Evolutionary conservation across 2,888 invertebrate genomes (phyloP), one percentile per base, ranked within the genome.

Genomic region (Geophilus truncorum): DNA sequence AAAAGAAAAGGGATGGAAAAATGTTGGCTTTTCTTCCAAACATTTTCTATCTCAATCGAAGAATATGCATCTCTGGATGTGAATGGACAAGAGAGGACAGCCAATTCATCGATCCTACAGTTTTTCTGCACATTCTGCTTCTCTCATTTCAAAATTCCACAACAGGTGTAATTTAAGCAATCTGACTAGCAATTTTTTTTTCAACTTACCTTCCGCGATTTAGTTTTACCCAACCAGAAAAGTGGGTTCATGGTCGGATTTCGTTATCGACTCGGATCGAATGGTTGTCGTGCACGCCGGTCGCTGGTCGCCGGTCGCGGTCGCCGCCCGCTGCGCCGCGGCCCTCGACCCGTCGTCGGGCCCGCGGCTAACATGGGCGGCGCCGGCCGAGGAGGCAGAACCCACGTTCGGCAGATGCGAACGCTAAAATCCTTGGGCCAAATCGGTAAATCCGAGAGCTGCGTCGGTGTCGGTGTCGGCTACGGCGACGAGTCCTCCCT

Each of bases 301-400:
- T 32, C 32, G 32, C n/a, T 32, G 32, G 5, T 6, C 45, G 62
- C 62, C 62, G 62, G 62, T 28, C 62, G 62, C 62, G 62, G 62
- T 28, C 62, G 62, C 62, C 62, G 62, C 62, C 62, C 62, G 62
- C 25, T 62, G 62, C 28, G 62, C 62, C 62, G 62, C 62, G 62
- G 62, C 25, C 62, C 62, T n/a, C 25, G 62, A 62, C 7, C 21
- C 21, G 45, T 9, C 32, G 45, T 18, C 45, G 62, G 62, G 62
- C 25, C 62, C 62, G 62, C 62, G 62, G 62, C 62, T 23, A 12
- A 15, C 25, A 23, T 62, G 62, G 62, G 62, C 62, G 62, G 62
- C 62, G 62, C 23, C 62, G 62, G 62, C 25, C 25, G 62, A 6
- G 45, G 45, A 18, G 15, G 45, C 1, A 3, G 45, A 18, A 5